phyloP scores from a whole-genome alignment of 1,140 invertebrate genomes.

The Musca vetustissima region DNA sequence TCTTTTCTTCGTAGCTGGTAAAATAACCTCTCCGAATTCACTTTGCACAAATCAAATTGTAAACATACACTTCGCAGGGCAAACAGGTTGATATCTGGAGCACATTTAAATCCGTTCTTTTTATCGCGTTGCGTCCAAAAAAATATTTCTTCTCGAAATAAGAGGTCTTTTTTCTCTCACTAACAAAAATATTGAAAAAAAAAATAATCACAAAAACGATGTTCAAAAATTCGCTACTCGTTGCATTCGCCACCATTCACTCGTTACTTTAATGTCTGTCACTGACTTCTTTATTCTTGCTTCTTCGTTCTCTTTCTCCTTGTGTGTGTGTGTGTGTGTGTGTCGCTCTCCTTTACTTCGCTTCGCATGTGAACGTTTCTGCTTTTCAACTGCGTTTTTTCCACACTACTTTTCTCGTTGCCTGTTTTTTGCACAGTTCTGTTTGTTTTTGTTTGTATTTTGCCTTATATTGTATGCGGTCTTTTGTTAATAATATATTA shows the following conservation, averaged over 20 bases:
- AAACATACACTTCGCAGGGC: background rate
- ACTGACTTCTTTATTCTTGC: too few species aligned
- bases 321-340: too few species aligned
- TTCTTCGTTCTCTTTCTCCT: too few species aligned
- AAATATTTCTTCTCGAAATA: background rate
- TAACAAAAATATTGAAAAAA: conserved; percentile 15
- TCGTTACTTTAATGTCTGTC: background rate
- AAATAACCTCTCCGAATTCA: background rate
- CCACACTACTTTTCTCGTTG: too few species aligned
- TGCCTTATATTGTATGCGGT: background rate
- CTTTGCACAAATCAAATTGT: background rate
- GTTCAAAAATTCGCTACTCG: conserved; percentile 12
- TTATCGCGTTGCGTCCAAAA: background rate
- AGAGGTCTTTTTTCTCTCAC: background rate
- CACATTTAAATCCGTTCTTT: conserved; percentile 12
- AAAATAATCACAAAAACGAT: conserved; percentile 19
- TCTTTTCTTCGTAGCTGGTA: too few species aligned
- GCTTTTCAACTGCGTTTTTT: too few species aligned
- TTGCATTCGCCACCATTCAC: background rate
- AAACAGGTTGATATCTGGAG: conserved; percentile 4
- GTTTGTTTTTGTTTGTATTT: background rate
- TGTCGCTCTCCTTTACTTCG: too few species aligned
- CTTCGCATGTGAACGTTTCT: too few species aligned
- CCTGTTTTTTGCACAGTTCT: too few species aligned
- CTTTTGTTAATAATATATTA: background rate